A percentile compares a stretch with the other conserved stretches of the same genome.
Conservation (phyloP, 2,113 vertebrate genomes). For the Anas platyrhynchos region DNA sequence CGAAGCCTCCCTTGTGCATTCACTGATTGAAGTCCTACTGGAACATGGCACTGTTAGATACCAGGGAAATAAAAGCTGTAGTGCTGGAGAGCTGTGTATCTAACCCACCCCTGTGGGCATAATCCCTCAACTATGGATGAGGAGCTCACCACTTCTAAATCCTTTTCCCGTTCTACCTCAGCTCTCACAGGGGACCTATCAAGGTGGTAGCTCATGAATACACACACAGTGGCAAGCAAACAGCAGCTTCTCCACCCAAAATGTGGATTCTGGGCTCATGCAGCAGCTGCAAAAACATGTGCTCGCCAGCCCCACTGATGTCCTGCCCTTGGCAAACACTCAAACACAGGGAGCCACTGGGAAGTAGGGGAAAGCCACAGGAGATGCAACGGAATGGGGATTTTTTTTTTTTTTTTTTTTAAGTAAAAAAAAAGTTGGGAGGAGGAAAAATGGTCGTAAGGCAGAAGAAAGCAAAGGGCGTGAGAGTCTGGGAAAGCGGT, state of each 20-base stretch:
- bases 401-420: neutral
- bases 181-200: fast-evolving
- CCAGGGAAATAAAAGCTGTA: neutral
- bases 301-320: neutral
- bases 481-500: neutral
- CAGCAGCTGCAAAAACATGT: constrained; percentile 39
- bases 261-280: neutral
- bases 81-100: neutral
- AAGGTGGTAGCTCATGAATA: neutral
- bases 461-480: neutral
- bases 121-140: neutral
- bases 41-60: neutral
- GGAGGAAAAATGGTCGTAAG: neutral
- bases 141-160: neutral
- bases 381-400: neutral
- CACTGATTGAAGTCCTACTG: neutral
- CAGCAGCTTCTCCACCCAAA: neutral
- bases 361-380: neutral
- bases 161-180: neutral
- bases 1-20: neutral
- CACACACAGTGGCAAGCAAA: neutral
- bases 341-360: neutral
- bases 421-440: neutral
- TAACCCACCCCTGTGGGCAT: neutral
- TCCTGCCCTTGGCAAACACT: neutral